Conservation (phyloP, 2,797 vertebrate species). For the Falco naumanni region DNA sequence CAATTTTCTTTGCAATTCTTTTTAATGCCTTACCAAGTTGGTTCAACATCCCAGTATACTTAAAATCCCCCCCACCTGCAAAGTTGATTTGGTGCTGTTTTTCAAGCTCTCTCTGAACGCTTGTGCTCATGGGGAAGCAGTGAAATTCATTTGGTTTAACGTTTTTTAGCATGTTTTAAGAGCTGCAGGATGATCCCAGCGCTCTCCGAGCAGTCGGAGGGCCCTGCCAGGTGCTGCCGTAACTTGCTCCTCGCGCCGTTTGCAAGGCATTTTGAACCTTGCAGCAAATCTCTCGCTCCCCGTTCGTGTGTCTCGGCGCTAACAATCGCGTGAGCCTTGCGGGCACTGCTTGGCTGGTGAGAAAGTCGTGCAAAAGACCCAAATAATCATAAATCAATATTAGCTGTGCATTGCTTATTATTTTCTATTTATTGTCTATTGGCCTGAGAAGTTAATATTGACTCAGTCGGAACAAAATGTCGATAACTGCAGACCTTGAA, state of each 20-base stretch:
- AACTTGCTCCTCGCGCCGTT: background rate
- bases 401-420: slow-evolving; percentile 35
- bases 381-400: slow-evolving; percentile 65
- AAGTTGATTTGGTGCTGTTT: background rate
- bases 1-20: background rate
- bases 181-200: background rate
- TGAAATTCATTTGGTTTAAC: background rate
- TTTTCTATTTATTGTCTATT: slow-evolving; percentile 50
- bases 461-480: slow-evolving; percentile 12
- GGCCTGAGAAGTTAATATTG: slow-evolving; percentile 59
- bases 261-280: background rate
- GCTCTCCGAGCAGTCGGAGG: background rate
- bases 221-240: background rate
- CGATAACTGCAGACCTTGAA: slow-evolving; percentile 52
- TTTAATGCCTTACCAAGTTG: background rate
- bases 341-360: background rate
- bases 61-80: background rate
- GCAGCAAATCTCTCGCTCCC: background rate
- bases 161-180: background rate
- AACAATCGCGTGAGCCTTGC: background rate
- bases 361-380: slow-evolving; percentile 42
- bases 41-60: background rate
- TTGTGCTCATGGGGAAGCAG: accelerated
- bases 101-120: background rate
- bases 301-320: background rate